Evolutionary conservation across 2,888 invertebrate genomes (phyloP).

Genomic region (Noctuana brunneofusca): DNA sequence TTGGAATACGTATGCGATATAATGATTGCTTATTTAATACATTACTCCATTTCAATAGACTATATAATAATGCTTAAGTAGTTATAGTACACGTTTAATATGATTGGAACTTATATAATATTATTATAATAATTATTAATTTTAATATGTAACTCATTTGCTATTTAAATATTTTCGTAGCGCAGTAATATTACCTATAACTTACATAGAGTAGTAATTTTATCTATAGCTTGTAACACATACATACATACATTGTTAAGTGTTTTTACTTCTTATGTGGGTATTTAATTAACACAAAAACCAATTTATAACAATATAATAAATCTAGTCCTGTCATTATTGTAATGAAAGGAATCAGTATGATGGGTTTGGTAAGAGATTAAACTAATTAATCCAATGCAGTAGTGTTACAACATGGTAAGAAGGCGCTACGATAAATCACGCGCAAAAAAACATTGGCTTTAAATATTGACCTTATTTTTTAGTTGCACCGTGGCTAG

Average conservation of each 20-base stretch:
- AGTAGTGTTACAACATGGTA: not conserved
- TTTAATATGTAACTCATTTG: no score
- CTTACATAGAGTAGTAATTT: no score
- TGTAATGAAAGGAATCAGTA: conserved; percentile 10
- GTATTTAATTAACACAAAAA: no score
- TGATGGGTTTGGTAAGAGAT: not conserved
- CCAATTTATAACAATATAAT: not conserved
- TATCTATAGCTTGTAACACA: no score
- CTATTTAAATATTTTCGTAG: no score
- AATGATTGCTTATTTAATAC: conserved; percentile 11
- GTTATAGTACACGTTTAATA: no score
- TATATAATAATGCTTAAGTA: not conserved
- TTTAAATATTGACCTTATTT: conserved; percentile 29
- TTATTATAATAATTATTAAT: no score
- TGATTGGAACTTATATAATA: no score
- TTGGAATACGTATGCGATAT: conserved; percentile 23
- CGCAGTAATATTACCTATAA: no score
- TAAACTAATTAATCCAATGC: conserved; percentile 14
- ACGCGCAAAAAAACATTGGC: conserved; percentile 23
- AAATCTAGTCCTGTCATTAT: not conserved
- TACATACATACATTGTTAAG: no score
- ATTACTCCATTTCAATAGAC: conserved; percentile 6
- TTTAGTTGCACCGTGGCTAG: conserved; percentile 2
- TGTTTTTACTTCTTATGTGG: no score
- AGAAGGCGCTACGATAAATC: conserved; percentile 16